Evolutionary conservation across 2,797 vertebrate species (phyloP).

Genomic region (Hydrophis major): DNA sequence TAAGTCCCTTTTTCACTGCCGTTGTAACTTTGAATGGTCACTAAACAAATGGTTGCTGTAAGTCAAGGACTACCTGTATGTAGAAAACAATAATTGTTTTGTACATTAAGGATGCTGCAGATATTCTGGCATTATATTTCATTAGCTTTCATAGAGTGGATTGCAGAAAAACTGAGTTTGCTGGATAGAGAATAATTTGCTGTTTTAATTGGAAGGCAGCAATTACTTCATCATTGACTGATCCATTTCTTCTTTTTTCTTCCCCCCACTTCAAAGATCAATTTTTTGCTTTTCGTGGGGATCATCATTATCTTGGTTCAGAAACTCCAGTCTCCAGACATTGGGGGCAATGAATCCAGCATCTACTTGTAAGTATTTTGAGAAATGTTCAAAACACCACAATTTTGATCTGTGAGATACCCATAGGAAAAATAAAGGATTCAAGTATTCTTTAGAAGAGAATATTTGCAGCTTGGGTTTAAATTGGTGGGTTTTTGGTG

Average conservation of each 20-base stretch:
- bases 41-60: neutral
- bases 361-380: slow-evolving; percentile 91
- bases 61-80: neutral
- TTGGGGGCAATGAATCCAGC: slow-evolving; percentile 96
- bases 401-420: slow-evolving; percentile 48
- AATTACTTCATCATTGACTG: neutral
- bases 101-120: neutral
- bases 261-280: slow-evolving; percentile 76
- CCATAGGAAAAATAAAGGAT: slow-evolving; percentile 58
- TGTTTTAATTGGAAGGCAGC: neutral
- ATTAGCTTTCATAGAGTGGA: too few relatives aligned
- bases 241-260: neutral
- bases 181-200: neutral
- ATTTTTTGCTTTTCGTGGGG: slow-evolving; percentile 94
- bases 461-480: neutral
- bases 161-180: neutral
- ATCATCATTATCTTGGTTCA: slow-evolving; percentile 98
- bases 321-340: slow-evolving; percentile 96
- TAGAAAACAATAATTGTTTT: neutral
- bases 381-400: neutral
- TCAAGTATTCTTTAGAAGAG: neutral
- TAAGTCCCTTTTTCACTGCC: neutral
- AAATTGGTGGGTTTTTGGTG: neutral
- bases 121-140: neutral
- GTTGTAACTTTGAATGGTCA: neutral